A percentile compares a stretch with the other conserved stretches of the same genome.
phyloP scores from a whole-genome alignment of 1,140 invertebrate genomes.

The Steinernema khuongi region DNA sequence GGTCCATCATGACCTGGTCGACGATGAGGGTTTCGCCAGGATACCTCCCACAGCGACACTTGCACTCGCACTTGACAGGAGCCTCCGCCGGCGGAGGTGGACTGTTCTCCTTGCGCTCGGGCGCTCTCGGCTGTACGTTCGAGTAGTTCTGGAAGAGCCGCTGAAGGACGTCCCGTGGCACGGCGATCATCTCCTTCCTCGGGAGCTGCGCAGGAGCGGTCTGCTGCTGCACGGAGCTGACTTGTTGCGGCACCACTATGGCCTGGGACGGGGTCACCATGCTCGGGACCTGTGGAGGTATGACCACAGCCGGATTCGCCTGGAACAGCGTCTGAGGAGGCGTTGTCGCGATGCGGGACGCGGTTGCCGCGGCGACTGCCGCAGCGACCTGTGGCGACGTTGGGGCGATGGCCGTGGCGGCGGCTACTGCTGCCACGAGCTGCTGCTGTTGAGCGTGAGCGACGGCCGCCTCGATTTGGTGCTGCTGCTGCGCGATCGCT shows the following conservation, averaged over 20 bases:
- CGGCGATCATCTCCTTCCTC: constrained; percentile 43
- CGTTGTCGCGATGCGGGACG: neutral
- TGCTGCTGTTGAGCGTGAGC: constrained; percentile 22
- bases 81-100: neutral
- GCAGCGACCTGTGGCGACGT: neutral
- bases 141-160: neutral
- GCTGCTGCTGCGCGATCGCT: constrained; percentile 7
- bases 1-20: constrained; percentile 40
- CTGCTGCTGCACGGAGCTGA: constrained; percentile 9
- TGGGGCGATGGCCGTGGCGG: neutral
- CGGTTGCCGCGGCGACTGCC: constrained; percentile 6
- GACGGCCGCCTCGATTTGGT: constrained; percentile 6
- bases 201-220: neutral
- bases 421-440: constrained; percentile 4
- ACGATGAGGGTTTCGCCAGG: constrained; percentile 52
- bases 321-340: constrained; percentile 2
- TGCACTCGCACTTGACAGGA: constrained; percentile 46
- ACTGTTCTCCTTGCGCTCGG: neutral
- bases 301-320: constrained; percentile 27
- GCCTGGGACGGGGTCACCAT: neutral
- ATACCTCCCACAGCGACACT: constrained; percentile 52
- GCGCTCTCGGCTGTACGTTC: neutral
- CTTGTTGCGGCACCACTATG: neutral
- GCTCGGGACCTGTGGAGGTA: constrained; percentile 6
- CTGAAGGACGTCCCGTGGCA: constrained; percentile 43